Evolutionary conservation across 2,797 vertebrate genomes (phyloP).

Genomic region (Muscicapa comitata): DNA sequence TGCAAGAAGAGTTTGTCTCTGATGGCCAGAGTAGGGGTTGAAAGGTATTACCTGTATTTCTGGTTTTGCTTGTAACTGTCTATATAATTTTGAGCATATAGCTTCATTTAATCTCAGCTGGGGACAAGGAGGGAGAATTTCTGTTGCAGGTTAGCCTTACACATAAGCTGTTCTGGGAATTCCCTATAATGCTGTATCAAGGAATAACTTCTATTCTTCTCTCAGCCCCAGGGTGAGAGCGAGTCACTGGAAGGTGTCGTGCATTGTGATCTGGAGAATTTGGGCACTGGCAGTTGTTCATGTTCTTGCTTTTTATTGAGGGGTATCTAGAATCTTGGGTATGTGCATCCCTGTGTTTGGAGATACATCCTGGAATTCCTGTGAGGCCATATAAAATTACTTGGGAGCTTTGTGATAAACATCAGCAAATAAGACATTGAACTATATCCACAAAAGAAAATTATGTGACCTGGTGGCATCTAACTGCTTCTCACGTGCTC

Average conservation of each 20-base stretch:
- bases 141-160: not conserved
- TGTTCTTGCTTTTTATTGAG: not conserved
- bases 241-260: not conserved
- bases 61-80: not conserved
- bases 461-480: not conserved
- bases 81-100: not conserved
- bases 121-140: not conserved
- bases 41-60: not conserved
- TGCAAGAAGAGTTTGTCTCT: not conserved
- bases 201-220: not conserved
- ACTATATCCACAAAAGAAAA: not conserved
- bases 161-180: not conserved
- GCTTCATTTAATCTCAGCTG: not conserved
- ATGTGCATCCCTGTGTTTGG: not conserved
- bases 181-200: not conserved
- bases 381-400: not conserved
- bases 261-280: not conserved
- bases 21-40: not conserved
- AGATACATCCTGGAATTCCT: not conserved
- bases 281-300: not conserved
- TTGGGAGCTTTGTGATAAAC: not conserved
- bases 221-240: not conserved
- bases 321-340: not conserved
- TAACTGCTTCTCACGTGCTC: not conserved
- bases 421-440: not conserved